Evolutionary conservation across 2,888 invertebrate species (phyloP), one percentile per base, ranked within the genome.

Genomic region (Sipha maydis): DNA sequence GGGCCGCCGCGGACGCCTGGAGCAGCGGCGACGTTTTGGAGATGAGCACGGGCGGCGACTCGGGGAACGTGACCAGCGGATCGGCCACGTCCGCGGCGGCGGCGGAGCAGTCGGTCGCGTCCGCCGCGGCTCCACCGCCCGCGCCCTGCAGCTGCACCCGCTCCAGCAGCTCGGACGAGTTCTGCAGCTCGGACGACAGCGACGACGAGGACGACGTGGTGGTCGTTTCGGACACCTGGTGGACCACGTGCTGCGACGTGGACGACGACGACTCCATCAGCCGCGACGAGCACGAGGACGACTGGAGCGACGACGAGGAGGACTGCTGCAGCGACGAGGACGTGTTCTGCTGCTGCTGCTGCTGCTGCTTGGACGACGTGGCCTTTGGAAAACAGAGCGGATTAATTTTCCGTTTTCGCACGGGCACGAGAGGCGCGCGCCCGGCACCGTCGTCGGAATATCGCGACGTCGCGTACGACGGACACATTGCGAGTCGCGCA

Each of bases 51-150:
- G 94, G 94, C 84, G 95, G 95, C 38, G 96, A 95, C 90, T 96
- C 96, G 4, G 95, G 97, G 92, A 96, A 96, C 89, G 96, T 96
- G 85, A 97, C 96, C 90, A 96, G 92, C 0, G 96, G 96, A 90
- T 95, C 90, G 48, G 56, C 25, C 2, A 86, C 14, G 17, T 31
- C 56, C 71, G 41, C 34, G 8, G 28, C 34, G 48, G 25, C 97
- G 96, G 92, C 0, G 96, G 96, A n/a, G 67, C 67, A n/a, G 0
- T 25, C 61, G 8, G 90, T 95, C 90, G 19, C 89, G 92, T 14
- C 91, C 91, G 56, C 92, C 92, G 31, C 90, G 90, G 17, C 71
- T 89, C 90, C 83, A 7, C 3, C 86, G 21, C 25, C n/a, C n/a
- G n/a, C n/a, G n/a, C n/a, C n/a, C 9, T 69, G 71, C 28, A 25